Conservation (phyloP, 2,113 vertebrate genomes). For the Chamaetylas fuelleborni region DNA sequence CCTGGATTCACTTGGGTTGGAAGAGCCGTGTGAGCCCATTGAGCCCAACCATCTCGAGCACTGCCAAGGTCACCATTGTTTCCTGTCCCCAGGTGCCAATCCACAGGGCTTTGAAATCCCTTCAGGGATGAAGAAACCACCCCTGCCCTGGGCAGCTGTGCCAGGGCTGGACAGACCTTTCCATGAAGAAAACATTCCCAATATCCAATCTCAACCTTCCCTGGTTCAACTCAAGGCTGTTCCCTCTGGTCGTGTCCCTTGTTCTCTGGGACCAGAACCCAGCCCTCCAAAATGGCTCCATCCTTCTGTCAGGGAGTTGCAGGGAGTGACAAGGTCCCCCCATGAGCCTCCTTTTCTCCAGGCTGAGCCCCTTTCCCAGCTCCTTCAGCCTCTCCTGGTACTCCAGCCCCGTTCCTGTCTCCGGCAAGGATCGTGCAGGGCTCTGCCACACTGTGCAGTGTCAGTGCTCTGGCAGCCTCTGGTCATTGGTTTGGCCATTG, state of each 20-base stretch:
- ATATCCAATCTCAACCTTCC: background rate
- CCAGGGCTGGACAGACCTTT: no score
- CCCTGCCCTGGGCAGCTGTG: background rate
- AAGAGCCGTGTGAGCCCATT: background rate
- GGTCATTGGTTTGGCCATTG: accelerated
- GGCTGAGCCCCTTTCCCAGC: background rate
- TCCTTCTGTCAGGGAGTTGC: background rate
- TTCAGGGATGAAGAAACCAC: background rate
- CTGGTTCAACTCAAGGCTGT: background rate
- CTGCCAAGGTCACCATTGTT: background rate
- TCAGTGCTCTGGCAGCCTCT: background rate
- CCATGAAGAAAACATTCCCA: background rate
- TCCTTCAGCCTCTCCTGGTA: background rate
- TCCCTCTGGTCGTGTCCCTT: background rate
- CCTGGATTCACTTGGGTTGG: background rate
- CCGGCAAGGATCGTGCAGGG: accelerated
- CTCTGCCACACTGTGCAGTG: background rate
- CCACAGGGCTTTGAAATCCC: background rate
- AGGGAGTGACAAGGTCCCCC: background rate
- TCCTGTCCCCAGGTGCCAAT: background rate
- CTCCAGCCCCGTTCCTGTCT: background rate
- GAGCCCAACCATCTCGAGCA: background rate
- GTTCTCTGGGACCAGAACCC: background rate
- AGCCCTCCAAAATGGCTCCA: no score
- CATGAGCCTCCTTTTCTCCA: background rate